Evolutionary conservation across 2,113 vertebrate genomes (phyloP), one percentile per base, ranked within the genome.

Genomic region (Leucopternis melanops): DNA sequence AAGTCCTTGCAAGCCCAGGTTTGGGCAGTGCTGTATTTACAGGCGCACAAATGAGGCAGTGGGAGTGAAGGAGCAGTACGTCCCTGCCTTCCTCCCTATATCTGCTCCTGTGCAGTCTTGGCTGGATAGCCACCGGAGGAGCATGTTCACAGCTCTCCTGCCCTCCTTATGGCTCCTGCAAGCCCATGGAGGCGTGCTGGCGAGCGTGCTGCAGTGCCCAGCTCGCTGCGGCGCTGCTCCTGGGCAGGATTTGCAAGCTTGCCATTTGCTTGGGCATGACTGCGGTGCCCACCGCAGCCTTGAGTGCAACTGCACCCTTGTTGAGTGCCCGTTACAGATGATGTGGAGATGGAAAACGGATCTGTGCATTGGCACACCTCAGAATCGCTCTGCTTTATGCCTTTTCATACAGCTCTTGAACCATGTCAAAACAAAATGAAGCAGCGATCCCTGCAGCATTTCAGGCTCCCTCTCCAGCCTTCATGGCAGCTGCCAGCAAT

Each of bases 271-370:
- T 9, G 77, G 91, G 50, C 65, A 9, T 2, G 14, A 5, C 25
- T 3, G 13, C 3, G 3, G 23, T 65, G 71, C 55, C 71, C 57
- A 12, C 62, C 34, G 3, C 40, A 32, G 57, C 65, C 66, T 20
- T 1, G 4, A 34, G 34, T 11, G 44, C 45, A 5, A 0, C 34
- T 5, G 29, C 62, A 10, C 16, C 44, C 49, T 71, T 11, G 6
- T 62, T 0, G 1, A 26, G 52, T 7, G 11, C 70, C 72, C 9
- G 0, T 5, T 1, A 0, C 0, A 4, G 78, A 1, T 10, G 50
- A 12, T 8, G 57, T 10, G 75, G 75, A 12, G 58, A 4, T 14
- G 54, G 84, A 42, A 19, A 22, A 5, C 27, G 22, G n/a, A 9
- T 6, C 63, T 25, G 49, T 2, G 23, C 84, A 31, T 36, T 21